A percentile compares a stretch with the other conserved stretches of the same genome.
These are phyloP conservation scores for Pterocles burchelli DNA, from an alignment of 2,113 vertebrate genomes.

Conservation along the genomic window DNA sequence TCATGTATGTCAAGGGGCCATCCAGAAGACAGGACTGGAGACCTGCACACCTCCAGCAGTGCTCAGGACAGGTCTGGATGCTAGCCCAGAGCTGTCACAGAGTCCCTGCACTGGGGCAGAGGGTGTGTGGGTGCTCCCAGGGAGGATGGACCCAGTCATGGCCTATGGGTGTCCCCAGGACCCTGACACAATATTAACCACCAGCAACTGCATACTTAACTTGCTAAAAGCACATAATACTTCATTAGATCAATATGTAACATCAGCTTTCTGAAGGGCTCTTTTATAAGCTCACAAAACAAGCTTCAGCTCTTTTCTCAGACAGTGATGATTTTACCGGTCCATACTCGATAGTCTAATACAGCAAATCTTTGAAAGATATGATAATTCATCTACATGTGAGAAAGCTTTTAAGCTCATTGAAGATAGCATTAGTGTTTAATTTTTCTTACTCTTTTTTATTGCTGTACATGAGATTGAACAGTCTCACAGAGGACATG, in stretches of 20 bases:
- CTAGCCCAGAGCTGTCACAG: neutral
- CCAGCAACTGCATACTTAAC: neutral
- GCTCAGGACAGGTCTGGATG: neutral
- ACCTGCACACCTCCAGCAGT: neutral
- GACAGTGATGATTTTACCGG: neutral
- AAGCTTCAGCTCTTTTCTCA: neutral
- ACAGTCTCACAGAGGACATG: neutral
- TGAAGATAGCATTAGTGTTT: neutral
- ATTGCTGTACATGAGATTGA: neutral
- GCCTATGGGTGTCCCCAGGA: neutral
- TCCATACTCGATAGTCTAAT: neutral
- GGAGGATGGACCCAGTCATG: neutral
- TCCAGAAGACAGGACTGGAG: neutral
- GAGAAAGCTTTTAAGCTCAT: neutral
- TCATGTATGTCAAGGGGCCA: neutral
- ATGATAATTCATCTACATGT: neutral
- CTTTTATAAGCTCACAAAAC: neutral
- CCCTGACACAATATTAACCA: neutral
- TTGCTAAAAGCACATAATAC: neutral
- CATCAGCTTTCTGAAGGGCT: neutral
- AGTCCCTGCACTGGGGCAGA: neutral
- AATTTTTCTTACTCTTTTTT: neutral
- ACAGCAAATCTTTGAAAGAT: neutral
- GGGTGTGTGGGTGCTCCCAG: rapidly evolving
- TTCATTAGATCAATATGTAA: neutral